Base-by-base conservation (phyloP, 2,797 vertebrate species). In the Bradypodion pumilum region DNA sequence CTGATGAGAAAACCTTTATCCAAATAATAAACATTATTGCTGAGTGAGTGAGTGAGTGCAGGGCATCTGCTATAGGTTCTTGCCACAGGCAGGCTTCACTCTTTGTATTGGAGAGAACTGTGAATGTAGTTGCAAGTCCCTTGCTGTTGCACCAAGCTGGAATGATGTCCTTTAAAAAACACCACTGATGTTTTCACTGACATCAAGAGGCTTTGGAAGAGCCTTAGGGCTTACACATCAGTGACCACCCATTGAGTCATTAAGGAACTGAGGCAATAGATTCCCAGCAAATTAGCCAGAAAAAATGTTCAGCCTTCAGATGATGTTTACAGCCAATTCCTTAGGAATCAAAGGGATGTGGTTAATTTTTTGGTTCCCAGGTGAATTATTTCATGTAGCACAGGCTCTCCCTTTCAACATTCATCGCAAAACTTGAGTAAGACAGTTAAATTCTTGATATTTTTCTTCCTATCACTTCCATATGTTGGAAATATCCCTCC, bases 401-500 rank as follows among this genome's bases (percentile, higher is more conserved):
- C 82, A 81, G 84, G 82, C 88, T 90, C 85, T 91, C 84, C 66
- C 77, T 49, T 0, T 0, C 52, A 40, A 75, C 0, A 3, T 65
- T 27, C 75, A 0, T 62, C 46, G 35, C 85, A 80, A 74, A 44
- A 37, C 35, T 21, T 69, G 86, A 37, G 82, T 13, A n/a, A 85
- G 60, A 87, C 85, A 89, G 80, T 90, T 78, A 87, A 91, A 91
- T 87, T 84, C 85, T 82, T 81, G 63, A 81, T 72, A 70, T 83
- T 73, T 74, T 80, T 77, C 88, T 88, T 21, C 25, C 91, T 87
- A 92, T 80, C 25, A 77, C 82, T 92, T 92, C 92, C 89, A 90
- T 92, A 90, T 85, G 91, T 89, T 15, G 62, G 84, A 76, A 92
- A 90, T 88, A 74, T 93, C 92, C 19, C 19, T 19, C 52, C 92